phyloP scores from a whole-genome alignment of 1,140 invertebrate genomes.

The Thalassaphorura encarpata region DNA sequence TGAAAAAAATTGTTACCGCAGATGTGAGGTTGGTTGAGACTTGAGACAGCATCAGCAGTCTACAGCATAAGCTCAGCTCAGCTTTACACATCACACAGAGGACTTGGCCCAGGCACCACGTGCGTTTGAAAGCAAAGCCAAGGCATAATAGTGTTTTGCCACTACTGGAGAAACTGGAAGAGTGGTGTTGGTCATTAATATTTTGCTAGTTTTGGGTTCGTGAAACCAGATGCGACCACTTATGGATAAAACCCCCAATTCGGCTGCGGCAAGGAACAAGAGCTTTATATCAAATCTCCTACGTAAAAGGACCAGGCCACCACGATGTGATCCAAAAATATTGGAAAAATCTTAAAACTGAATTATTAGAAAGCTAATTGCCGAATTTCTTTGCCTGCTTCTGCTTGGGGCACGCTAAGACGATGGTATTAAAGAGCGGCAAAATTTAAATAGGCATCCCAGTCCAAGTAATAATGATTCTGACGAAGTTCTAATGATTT shows the following conservation, averaged over 20 bases:
- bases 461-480: neutral
- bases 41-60: too few relatives aligned
- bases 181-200: conserved; percentile 29
- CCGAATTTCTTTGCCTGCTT: neutral
- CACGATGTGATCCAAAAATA: neutral
- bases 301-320: neutral
- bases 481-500: neutral
- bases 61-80: too few relatives aligned
- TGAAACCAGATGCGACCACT: conserved; percentile 26
- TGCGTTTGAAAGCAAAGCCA: too few relatives aligned
- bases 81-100: too few relatives aligned
- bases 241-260: conserved; percentile 22
- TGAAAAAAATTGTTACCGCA: too few relatives aligned
- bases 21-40: too few relatives aligned
- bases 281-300: neutral
- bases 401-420: neutral
- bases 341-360: neutral
- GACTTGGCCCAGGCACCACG: too few relatives aligned
- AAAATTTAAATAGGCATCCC: neutral
- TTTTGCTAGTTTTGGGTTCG: conserved; percentile 25
- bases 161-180: too few relatives aligned
- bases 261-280: neutral
- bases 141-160: too few relatives aligned
- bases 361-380: neutral
- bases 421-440: neutral